Evolutionary conservation across 2,797 vertebrate species (phyloP), one percentile per base, ranked within the genome.

Genomic region (Channallabes apus): DNA sequence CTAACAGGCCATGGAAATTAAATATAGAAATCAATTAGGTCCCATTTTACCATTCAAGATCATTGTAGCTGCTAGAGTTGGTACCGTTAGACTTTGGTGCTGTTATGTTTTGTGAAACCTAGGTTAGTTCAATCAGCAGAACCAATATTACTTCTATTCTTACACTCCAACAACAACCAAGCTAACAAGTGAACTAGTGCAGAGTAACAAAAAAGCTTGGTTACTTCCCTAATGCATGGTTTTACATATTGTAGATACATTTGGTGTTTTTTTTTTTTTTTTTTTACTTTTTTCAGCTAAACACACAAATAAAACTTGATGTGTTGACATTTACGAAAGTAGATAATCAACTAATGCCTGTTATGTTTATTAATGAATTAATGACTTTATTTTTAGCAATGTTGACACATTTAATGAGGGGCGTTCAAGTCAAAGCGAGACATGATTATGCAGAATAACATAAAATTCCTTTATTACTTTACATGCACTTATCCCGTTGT

Each of bases 21-120:
- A 80, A 51, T 51, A 22, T 51, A 51, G 65, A 80, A 80, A 80
- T 80, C 78, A 51, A 65, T 65, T 1, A 8, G 38, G 24, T 80
- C 24, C 12, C 76, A 62, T 4, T 79, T 79, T 79, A 35, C 32
- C 6, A 41, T 41, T 41, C 7, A 62, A 41, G 22, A 27, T 79
- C 14, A 41, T 80, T 80, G 46, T 29, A 51, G 18, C 35, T 80
- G 15, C 14, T 80, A 27, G 59, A 65, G 24, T 51, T 51, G 46
- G 46, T 51, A 80, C n/a, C 5, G 11, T 51, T 38, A 27, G 12
- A n/a, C 59, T 9, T 77, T 12, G 18, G 46, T 56, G 17, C 27
- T 20, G 51, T 11, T 0, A 75, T 75, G 72, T 2, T 75, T 27
- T 27, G n/a, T 75, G n/a, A 75, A 18, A 3, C n/a, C 41, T 73